Percentiles rank a stretch among this genome's conserved stretches.
Conservation (phyloP, 2,113 vertebrate genomes). For the Piaya cayana region DNA sequence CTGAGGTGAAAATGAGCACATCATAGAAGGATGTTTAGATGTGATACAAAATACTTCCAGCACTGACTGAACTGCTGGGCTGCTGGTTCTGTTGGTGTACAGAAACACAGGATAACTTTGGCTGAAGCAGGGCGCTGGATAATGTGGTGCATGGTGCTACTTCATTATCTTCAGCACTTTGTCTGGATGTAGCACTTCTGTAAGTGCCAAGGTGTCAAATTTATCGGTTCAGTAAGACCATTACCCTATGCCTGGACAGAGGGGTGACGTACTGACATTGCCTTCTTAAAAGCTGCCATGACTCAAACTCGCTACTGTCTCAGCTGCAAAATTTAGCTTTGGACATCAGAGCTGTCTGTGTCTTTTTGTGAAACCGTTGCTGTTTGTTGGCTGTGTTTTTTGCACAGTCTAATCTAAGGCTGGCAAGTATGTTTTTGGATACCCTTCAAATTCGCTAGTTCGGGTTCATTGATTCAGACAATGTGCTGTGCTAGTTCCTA, state of each 20-base stretch:
- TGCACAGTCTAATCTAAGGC: constrained; percentile 34
- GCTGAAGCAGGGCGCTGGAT: not conserved
- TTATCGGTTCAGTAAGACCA: not conserved
- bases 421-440: constrained; percentile 35
- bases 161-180: not conserved
- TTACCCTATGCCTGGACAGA: not conserved
- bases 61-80: not conserved
- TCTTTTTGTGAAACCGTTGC: not conserved
- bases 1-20: not conserved
- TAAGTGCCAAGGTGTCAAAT: not conserved
- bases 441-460: constrained; percentile 31
- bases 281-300: not conserved
- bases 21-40: not conserved
- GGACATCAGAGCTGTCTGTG: not conserved
- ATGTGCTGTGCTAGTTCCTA: constrained; percentile 15
- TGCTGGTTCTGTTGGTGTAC: not conserved
- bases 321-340: not conserved
- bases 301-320: not conserved
- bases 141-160: not conserved
- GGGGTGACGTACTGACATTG: not conserved
- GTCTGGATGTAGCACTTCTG: rapidly evolving
- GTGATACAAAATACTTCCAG: not conserved
- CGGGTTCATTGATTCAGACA: constrained; percentile 24
- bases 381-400: constrained; percentile 11
- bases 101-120: not conserved